Percentiles rank a stretch among this genome's conserved stretches.
Evolutionary conservation across 2,797 vertebrate genomes (phyloP).

Genomic region (Hippoglossus hippoglossus): DNA sequence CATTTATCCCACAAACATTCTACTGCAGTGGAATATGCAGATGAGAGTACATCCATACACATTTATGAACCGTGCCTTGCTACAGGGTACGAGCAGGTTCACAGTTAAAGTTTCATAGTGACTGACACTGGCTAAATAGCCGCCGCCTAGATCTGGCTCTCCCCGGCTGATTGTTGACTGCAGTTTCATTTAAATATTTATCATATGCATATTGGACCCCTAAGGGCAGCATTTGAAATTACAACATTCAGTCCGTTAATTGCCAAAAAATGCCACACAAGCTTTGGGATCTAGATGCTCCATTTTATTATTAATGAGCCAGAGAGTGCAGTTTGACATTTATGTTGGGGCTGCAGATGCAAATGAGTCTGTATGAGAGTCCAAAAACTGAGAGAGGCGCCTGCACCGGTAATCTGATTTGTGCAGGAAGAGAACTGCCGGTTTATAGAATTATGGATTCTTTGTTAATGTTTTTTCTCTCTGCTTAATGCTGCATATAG

Average conservation of each 20-base stretch:
- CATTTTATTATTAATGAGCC: constrained; percentile 84
- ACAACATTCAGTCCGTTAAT: constrained; percentile 81
- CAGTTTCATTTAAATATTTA: constrained; percentile 85
- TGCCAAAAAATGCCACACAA: constrained; percentile 80
- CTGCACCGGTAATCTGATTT: constrained; percentile 48
- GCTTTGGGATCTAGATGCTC: constrained; percentile 77
- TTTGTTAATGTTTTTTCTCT: constrained; percentile 10
- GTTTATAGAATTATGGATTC: constrained; percentile 17
- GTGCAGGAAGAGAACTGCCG: constrained; percentile 22
- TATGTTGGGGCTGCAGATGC: constrained; percentile 77
- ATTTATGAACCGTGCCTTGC: constrained; percentile 49
- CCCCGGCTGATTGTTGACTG: constrained; percentile 74
- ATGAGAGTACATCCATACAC: constrained; percentile 32
- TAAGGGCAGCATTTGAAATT: constrained; percentile 82
- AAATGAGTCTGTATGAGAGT: constrained; percentile 72
- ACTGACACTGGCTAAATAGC: constrained; percentile 71
- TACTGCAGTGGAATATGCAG: constrained; percentile 32
- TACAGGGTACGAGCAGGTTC: constrained; percentile 45
- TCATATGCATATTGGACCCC: constrained; percentile 80
- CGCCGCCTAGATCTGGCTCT: constrained; percentile 64
- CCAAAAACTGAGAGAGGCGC: constrained; percentile 41
- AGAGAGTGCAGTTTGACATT: constrained; percentile 81
- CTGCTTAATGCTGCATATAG: background rate
- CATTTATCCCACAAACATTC: constrained; percentile 3
- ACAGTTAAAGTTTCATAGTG: constrained; percentile 63